Evolutionary conservation across 2,888 invertebrate genomes (phyloP), one percentile per base, ranked within the genome.

Genomic region (Dromius quadrimaculatus): DNA sequence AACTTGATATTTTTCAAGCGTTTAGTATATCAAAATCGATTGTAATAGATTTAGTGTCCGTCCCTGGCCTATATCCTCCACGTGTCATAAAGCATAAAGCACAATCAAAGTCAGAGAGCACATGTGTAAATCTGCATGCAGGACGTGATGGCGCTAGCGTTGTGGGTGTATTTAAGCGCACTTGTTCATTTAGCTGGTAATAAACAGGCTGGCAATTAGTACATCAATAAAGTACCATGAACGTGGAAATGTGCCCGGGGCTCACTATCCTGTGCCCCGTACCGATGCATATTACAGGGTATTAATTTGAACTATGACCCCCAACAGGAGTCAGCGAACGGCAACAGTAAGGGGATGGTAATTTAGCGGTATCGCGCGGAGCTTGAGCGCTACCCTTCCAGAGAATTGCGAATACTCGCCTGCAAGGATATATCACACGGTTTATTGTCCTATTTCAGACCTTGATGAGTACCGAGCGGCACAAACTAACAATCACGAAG

Each of bases 221-320:
- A 47, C 64, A 50, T 64, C 64, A 64, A 64, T 64, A 64, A 64
- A 64, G 64, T 47, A 64, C 64, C 64, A 64, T 64, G 34, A 47
- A 47, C 47, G 64, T 64, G 50, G 34, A 34, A 64, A 64, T 62
- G 43, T 38, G 50, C 50, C 50, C 28, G 23, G 50, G 50, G 50
- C 28, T 15, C 41, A 1, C 28, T 41, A n/a, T n/a, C n/a, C 2
- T 43, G 43, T 43, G 34, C 57, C 57, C 57, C 63, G 6, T n/a
- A n/a, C 23, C 63, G 63, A 63, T 64, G 64, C 64, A 64, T 64
- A 64, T 64, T 64, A 64, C 64, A 47, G 64, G 47, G 64, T 64
- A 64, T 64, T 64, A 64, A 64, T 64, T 64, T 64, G 64, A 64
- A 64, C 64, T 47, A 64, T 64, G 50, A 64, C 64, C 64, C 13